These are phyloP conservation scores for Mormyrops attenuatus DNA, from an alignment of 2,797 vertebrate genomes.

Conservation along the genomic window DNA sequence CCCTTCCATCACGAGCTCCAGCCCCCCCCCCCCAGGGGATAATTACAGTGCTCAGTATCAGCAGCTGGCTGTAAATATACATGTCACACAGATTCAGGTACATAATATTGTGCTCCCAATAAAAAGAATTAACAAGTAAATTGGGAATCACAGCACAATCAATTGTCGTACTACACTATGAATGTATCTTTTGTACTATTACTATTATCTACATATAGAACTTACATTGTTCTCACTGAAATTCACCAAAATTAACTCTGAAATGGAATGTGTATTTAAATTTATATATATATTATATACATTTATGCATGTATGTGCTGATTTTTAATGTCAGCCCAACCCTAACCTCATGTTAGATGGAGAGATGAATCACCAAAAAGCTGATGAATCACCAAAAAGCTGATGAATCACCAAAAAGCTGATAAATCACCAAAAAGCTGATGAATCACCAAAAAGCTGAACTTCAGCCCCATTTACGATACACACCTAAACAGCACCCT, in stretches of 20 bases:
- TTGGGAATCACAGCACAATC: background rate
- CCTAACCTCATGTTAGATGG: background rate
- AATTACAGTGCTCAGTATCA: background rate
- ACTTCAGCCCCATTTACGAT: background rate
- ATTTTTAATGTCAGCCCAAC: background rate
- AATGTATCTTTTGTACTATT: background rate
- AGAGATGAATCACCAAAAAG: background rate
- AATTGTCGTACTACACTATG: background rate
- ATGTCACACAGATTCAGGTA: background rate
- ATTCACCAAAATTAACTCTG: background rate
- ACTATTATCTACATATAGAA: background rate
- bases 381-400: background rate
- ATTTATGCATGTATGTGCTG: background rate
- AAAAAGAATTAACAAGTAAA: background rate
- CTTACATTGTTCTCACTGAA: background rate
- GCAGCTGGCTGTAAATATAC: background rate
- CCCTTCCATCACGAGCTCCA: background rate
- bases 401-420: background rate
- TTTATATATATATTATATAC: background rate
- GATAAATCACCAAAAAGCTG: background rate
- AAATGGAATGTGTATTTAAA: too few species aligned
- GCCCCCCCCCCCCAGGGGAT: background rate
- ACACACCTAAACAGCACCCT: slow-evolving; percentile 2
- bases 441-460: background rate
- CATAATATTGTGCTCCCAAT: background rate